Conservation (phyloP, 2,113 vertebrate genomes). For the Brachypodius melanocephalos region DNA sequence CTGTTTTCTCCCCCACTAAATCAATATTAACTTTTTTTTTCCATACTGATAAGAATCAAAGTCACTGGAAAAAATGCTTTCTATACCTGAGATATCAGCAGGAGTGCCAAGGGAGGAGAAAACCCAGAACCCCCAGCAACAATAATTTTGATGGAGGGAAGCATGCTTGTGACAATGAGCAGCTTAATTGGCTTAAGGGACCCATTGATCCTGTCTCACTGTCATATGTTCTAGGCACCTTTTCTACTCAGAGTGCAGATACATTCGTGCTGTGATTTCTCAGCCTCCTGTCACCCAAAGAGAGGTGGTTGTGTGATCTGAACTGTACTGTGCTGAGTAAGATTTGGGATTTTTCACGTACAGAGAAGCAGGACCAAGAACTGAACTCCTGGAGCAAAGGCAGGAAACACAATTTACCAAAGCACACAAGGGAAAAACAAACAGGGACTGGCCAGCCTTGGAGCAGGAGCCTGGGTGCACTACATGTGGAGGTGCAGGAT, state of each 20-base stretch:
- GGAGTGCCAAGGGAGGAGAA: neutral
- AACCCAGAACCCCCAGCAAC: neutral
- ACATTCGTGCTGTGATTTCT: neutral
- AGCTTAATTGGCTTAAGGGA: neutral
- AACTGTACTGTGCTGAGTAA: neutral
- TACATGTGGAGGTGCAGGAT: neutral
- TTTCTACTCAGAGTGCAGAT: neutral
- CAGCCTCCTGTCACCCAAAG: neutral
- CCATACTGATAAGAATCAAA: neutral
- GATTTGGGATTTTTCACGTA: neutral
- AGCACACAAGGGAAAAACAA: neutral
- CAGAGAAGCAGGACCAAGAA: neutral
- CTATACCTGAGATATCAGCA: neutral
- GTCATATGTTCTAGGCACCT: neutral
- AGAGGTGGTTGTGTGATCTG: neutral
- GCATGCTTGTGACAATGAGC: neutral
- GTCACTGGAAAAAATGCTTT: neutral
- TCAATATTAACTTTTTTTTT: neutral
- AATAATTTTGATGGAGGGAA: neutral
- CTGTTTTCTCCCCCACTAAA: neutral
- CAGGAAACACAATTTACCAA: neutral
- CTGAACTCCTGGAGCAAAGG: neutral
- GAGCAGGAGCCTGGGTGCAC: neutral
- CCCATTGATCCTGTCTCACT: neutral
- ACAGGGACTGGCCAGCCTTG: neutral